phyloP scores from a whole-genome alignment of 2,113 vertebrate genomes.

The Gobiocypris rarus region DNA sequence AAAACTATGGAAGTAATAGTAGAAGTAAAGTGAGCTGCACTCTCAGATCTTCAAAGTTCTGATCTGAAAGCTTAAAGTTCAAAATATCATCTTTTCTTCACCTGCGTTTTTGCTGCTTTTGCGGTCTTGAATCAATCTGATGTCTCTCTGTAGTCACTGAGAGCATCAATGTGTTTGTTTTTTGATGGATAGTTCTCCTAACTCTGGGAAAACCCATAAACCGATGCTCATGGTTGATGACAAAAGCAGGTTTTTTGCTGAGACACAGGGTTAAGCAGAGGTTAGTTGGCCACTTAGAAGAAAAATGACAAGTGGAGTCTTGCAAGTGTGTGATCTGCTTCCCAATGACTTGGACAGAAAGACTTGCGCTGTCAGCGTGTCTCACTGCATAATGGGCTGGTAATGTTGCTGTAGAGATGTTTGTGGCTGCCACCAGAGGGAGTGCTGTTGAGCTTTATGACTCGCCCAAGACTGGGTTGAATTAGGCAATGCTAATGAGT shows the following conservation, averaged over 20 bases:
- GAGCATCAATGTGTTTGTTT: background rate
- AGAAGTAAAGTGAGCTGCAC: background rate
- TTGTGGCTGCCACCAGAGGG: slow-evolving; percentile 19
- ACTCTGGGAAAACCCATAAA: background rate
- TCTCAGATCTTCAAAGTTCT: background rate
- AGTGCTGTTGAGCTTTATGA: background rate
- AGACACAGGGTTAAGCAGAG: slow-evolving; percentile 17
- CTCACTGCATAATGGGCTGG: background rate
- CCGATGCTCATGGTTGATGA: background rate
- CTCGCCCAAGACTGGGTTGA: background rate
- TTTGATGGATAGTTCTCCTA: background rate
- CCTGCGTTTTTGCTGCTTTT: background rate
- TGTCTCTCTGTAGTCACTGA: slow-evolving; percentile 3
- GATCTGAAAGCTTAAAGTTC: background rate
- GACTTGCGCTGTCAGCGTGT: slow-evolving; percentile 17
- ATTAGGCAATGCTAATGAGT: background rate
- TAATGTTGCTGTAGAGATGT: background rate
- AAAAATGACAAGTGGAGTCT: background rate
- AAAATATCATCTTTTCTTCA: background rate
- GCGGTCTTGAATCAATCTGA: background rate
- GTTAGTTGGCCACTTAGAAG: background rate
- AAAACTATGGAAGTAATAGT: background rate
- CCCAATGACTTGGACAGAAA: background rate
- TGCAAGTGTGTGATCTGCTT: slow-evolving; percentile 16
- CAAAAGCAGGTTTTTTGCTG: slow-evolving; percentile 16